phyloP scores from a whole-genome alignment of 2,113 vertebrate species.

The Heloderma charlesbogerti region DNA sequence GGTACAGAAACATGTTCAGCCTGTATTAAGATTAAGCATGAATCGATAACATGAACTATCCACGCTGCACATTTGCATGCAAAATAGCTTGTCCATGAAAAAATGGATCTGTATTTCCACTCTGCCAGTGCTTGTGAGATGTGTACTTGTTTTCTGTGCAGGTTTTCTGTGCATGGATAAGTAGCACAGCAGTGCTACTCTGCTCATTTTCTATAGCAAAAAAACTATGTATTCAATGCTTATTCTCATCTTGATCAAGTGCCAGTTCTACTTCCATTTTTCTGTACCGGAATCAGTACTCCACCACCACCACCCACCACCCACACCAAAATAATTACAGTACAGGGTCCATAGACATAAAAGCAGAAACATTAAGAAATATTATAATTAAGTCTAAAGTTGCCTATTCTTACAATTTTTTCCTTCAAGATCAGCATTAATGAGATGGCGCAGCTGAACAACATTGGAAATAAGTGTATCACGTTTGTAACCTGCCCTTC shows the following conservation, averaged over 20 bases:
- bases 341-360: neutral
- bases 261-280: neutral
- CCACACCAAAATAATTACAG: constrained; percentile 11
- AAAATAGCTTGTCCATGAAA: neutral
- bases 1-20: neutral
- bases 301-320: neutral
- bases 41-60: too few species aligned
- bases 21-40: neutral
- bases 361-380: neutral
- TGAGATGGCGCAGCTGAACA: neutral
- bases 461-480: neutral
- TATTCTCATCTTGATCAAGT: neutral
- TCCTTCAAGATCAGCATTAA: neutral
- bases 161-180: neutral
- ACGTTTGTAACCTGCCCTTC: neutral
- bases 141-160: too few species aligned
- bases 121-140: neutral
- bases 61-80: neutral
- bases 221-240: neutral
- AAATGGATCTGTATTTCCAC: neutral
- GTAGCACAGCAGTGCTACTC: neutral
- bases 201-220: neutral
- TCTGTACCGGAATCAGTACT: neutral
- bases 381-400: constrained; percentile 16
- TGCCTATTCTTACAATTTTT: neutral